Base-by-base conservation (phyloP, 2,797 vertebrate species). In the Parotocinclus haroldoi region DNA sequence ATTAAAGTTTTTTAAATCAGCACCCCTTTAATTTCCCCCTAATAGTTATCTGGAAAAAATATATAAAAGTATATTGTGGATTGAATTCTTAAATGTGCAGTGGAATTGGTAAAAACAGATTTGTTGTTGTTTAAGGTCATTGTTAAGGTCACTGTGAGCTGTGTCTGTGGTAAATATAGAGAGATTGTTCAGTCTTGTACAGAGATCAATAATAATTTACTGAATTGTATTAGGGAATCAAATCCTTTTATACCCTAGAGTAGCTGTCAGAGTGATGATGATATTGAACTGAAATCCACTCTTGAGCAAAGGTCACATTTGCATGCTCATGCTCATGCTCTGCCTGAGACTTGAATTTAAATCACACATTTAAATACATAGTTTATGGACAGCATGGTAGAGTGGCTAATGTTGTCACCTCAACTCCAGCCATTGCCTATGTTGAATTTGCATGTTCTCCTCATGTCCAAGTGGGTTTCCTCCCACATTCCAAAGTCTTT, bases 231-330 rank as follows among this genome's bases (percentile, higher is more conserved):
- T 9, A 58, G 40, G 40, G 40, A 62, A 38, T 63, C 42, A 50
- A 50, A 12, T 58, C 48, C 66, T 58, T 62, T 73, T 46, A 51
- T 40, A 13, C 48, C 16, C 50, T 45, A 53, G 60, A 68, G 48
- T 52, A 64, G 51, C 60, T 65, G 59, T 42, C 44, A 52, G 8
- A 17, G 55, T 52, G 60, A 56, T 57, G 65, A 56, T 36, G 17
- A 72, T 57, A 68, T 64, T 42, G 42, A 42, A 44, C 64, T 39
- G 14, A 53, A 50, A 67, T 70, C 61, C 63, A 62, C 52, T 71
- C 54, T n/a, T 68, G 59, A 58, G 55, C 46, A 10, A 69, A 72
- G 65, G 65, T 27, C 46, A 76, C 59, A 63, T 61, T 60, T 56
- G 12, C 51, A 62, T 67, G 27, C 17, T 37, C 59, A 63, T 61